These are phyloP conservation scores for Caenorhabditis brenneri DNA, from an alignment of 1,140 invertebrate species.

Conservation along the genomic window DNA sequence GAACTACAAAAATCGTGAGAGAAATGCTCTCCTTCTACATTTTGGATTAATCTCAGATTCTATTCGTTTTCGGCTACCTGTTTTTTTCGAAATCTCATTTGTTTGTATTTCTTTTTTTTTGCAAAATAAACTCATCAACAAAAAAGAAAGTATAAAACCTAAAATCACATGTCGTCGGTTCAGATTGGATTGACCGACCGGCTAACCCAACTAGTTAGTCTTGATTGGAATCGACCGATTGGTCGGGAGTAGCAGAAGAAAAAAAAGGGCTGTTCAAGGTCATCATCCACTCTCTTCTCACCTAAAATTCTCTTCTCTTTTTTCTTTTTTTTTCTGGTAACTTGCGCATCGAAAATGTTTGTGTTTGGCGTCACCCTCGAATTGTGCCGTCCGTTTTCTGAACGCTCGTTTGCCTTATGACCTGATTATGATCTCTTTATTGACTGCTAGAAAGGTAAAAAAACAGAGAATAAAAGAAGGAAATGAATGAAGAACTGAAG, in stretches of 20 bases:
- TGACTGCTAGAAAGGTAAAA: not conserved
- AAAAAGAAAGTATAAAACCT: not conserved
- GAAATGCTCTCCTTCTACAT: too few relatives aligned
- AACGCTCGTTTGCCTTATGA: conserved; percentile 29
- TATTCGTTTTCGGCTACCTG: too few relatives aligned
- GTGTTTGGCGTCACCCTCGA: conserved; percentile 33
- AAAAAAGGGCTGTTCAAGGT: conserved; percentile 34
- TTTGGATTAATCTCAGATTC: too few relatives aligned
- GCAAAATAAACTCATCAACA: not conserved
- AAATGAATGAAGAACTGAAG: not conserved
- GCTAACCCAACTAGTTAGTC: conserved; percentile 36
- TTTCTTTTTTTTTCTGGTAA: not conserved
- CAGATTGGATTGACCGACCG: not conserved
- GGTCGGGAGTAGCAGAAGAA: conserved; percentile 8
- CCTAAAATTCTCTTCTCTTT: not conserved
- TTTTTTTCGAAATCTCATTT: too few relatives aligned
- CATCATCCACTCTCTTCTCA: not conserved
- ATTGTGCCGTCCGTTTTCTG: conserved; percentile 33
- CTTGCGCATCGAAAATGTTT: conserved; percentile 17
- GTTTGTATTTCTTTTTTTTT: not conserved
- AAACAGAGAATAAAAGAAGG: not conserved
- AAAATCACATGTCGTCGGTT: conserved; percentile 36
- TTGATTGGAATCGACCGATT: conserved; percentile 13
- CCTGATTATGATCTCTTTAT: conserved; percentile 33
- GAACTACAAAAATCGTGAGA: too few relatives aligned